Conservation (phyloP, 2,797 vertebrate genomes). For the Pteronotus mesoamericanus region DNA sequence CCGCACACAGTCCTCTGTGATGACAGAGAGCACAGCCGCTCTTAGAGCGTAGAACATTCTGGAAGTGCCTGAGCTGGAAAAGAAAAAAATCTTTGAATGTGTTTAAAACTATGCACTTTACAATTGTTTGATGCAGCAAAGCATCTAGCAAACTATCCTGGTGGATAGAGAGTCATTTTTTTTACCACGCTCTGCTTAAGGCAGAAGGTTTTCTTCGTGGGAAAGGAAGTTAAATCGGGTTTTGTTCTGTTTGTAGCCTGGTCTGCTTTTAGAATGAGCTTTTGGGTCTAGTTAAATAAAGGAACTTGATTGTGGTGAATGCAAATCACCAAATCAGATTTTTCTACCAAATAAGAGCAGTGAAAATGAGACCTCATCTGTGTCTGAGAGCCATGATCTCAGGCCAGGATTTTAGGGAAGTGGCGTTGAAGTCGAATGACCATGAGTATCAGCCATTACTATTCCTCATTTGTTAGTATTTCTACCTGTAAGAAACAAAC, state of each 20-base stretch:
- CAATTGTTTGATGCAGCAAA: neutral
- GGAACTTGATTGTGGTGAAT: neutral
- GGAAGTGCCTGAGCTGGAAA: neutral
- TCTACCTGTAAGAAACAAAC: neutral
- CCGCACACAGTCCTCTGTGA: neutral
- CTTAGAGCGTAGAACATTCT: neutral
- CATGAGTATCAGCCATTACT: neutral
- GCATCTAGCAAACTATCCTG: neutral
- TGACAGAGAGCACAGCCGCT: neutral
- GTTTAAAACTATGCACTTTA: neutral
- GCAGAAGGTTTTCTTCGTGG: neutral
- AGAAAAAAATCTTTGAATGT: neutral
- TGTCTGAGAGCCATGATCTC: neutral
- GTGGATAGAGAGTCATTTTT: neutral
- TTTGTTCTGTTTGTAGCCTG: neutral
- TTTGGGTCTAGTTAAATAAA: neutral
- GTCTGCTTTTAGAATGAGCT: neutral
- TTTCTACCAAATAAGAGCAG: conserved; percentile 1
- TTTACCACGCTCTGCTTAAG: neutral
- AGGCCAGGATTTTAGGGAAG: neutral
- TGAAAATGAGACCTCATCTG: neutral
- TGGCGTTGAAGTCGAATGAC: neutral
- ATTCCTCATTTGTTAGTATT: neutral
- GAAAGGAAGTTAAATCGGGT: neutral
- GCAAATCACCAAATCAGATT: neutral